These are phyloP conservation scores for Acleris emargana DNA, from an alignment of 2,888 invertebrate species.

Conservation along the genomic window DNA sequence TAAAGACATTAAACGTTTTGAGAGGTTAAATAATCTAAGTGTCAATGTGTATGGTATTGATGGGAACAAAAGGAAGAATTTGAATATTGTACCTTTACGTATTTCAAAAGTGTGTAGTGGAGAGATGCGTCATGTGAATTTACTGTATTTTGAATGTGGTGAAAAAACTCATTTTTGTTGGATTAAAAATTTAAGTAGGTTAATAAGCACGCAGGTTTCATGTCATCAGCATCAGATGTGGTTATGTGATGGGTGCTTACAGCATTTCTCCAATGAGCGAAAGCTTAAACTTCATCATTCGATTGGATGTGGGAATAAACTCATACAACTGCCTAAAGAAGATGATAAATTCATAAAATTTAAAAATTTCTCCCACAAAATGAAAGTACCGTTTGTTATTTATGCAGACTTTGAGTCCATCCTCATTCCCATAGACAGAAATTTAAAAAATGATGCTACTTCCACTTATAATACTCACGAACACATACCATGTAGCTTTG, in stretches of 20 bases:
- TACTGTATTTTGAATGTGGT: slow-evolving; percentile 36
- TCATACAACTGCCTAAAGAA: slow-evolving; percentile 15
- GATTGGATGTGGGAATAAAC: slow-evolving; percentile 8
- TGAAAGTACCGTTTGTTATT: slow-evolving; percentile 41
- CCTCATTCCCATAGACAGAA: slow-evolving; percentile 40
- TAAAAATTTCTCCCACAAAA: slow-evolving; percentile 36
- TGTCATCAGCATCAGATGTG: background rate
- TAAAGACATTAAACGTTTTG: slow-evolving; percentile 41
- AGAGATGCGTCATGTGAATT: slow-evolving; percentile 40
- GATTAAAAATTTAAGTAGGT: slow-evolving; percentile 27
- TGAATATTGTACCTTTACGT: slow-evolving; percentile 42
- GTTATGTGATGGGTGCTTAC: slow-evolving; percentile 15
- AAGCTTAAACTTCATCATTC: slow-evolving; percentile 8
- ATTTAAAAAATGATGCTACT: slow-evolving; percentile 38
- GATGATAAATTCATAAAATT: slow-evolving; percentile 38
- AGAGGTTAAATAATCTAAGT: slow-evolving; percentile 44
- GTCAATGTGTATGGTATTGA: slow-evolving; percentile 45
- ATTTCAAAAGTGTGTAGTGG: slow-evolving; percentile 39
- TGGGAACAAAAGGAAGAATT: slow-evolving; percentile 1
- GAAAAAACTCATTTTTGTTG: slow-evolving; percentile 12
- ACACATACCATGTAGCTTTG: slow-evolving; percentile 47
- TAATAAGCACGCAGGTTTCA: background rate
- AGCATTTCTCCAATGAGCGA: slow-evolving; percentile 6
- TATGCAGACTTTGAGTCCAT: slow-evolving; percentile 45
- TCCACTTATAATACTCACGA: slow-evolving; percentile 43